Base-by-base conservation (phyloP, 2,888 invertebrate species). In the Camponotus fellah region DNA sequence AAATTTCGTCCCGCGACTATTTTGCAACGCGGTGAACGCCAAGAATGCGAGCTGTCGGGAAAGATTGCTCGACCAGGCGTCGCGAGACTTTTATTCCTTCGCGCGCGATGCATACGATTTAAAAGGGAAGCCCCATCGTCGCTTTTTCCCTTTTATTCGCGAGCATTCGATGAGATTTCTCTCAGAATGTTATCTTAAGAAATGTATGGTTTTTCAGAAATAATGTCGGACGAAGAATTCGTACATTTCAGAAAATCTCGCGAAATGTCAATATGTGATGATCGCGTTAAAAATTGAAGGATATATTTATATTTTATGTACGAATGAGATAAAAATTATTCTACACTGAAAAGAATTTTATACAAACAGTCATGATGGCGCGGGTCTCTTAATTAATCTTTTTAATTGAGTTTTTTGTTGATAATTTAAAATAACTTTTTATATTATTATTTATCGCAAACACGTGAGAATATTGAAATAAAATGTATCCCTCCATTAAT, bases 51-150 rank as follows among this genome's bases (percentile, higher is more conserved):
- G 58, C 71, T 46, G 72, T 60, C 60, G 72, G 46, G 37, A 71
- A 46, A 37, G 34, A 80, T 80, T 60, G 79, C 79, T 46, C 60
- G 79, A 60, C 71, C 79, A 37, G 60, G 79, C 79, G 60, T 69
- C 37, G 71, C 71, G 71, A 71, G 49, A 60, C 60, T 80, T 72
- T 71, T n/a, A 37, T 80, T 80, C 8, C 12, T 26, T 37, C 34
- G 37, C 46, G 58, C 34, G 21, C 10, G 58, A 58, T 10, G 58
- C 53, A 60, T 46, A 79, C 68, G 43, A 77, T 77, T 68, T 58
- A 21, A 60, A 72, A 53, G 53, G 53, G 17, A 69, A 65, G 6
- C 46, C 3, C 12, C 60, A 14, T 12, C 32, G 6, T 1, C 17
- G 0, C 21, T 37, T 26, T 8, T 34, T 14, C n/a, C 14, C n/a